phyloP scores from a whole-genome alignment of 2,888 invertebrate genomes.

The Dorcus hopei region DNA sequence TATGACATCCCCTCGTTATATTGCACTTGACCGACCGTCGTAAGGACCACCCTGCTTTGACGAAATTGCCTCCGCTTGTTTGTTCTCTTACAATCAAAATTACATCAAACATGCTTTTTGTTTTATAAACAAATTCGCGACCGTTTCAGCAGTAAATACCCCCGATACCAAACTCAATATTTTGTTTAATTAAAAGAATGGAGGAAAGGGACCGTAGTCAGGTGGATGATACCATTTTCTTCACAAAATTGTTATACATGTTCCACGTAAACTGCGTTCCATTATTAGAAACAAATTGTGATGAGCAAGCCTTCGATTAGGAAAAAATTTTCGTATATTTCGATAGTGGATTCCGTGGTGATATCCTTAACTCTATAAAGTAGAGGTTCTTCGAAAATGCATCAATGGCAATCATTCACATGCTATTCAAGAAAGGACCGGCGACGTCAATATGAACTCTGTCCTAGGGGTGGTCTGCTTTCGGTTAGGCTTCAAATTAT shows the following conservation, averaged over 20 bases:
- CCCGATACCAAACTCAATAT: no score
- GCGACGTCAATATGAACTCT: conserved; percentile 47
- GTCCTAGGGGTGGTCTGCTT: no score
- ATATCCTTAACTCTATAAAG: neutral
- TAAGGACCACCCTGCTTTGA: no score
- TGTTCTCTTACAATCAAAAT: no score
- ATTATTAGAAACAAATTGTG: conserved; percentile 25
- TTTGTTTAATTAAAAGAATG: neutral
- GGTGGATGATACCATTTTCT: conserved; percentile 12
- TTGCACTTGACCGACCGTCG: no score
- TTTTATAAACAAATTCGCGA: no score
- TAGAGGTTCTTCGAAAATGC: conserved; percentile 35
- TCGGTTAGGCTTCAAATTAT: no score
- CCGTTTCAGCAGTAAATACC: no score
- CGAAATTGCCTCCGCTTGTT: no score
- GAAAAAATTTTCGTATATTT: conserved; percentile 25
- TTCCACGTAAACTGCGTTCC: conserved; percentile 23
- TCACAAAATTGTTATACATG: conserved; percentile 21
- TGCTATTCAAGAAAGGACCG: conserved; percentile 35
- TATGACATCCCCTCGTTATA: no score
- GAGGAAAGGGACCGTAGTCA: conserved; percentile 20
- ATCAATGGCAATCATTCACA: conserved; percentile 40
- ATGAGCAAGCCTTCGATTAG: conserved; percentile 21
- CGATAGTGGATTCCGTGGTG: conserved; percentile 1
- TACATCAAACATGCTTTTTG: no score